Percentiles rank a stretch among this genome's conserved stretches.
Conservation (phyloP, 2,797 vertebrate species). For the Periophthalmus magnuspinnatus region DNA sequence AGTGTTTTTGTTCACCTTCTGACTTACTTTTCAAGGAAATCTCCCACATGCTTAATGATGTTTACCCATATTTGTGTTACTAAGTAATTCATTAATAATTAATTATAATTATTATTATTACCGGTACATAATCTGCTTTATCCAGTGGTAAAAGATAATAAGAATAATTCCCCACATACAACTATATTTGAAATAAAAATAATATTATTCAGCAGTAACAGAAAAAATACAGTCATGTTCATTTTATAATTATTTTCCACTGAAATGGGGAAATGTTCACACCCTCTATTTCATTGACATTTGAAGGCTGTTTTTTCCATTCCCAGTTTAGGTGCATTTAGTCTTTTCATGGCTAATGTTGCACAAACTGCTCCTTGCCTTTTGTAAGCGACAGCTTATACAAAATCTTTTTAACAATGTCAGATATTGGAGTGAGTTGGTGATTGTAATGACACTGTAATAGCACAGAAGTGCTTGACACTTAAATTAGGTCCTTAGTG, state of each 20-base stretch:
- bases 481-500: constrained; percentile 9
- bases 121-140: not conserved
- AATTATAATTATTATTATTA: too few relatives aligned
- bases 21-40: not conserved
- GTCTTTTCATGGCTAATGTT: constrained; percentile 15
- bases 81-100: too few relatives aligned
- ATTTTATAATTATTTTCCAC: not conserved
- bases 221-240: too few relatives aligned
- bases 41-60: not conserved
- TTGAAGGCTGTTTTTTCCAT: constrained; percentile 12
- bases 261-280: not conserved
- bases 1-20: constrained; percentile 5
- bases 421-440: not conserved
- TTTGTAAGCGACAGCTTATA: not conserved
- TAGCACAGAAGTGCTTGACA: not conserved
- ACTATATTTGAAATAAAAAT: too few relatives aligned
- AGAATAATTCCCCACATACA: too few relatives aligned
- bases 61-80: not conserved
- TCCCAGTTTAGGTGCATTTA: constrained; percentile 20
- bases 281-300: not conserved
- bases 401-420: not conserved
- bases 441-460: not conserved
- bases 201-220: too few relatives aligned
- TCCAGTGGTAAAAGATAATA: not conserved
- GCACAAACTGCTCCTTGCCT: constrained; percentile 2